Percentiles rank a stretch among this genome's conserved stretches.
Conservation (phyloP, 2,797 vertebrate species). For the Heteromormyrus szaboi region DNA sequence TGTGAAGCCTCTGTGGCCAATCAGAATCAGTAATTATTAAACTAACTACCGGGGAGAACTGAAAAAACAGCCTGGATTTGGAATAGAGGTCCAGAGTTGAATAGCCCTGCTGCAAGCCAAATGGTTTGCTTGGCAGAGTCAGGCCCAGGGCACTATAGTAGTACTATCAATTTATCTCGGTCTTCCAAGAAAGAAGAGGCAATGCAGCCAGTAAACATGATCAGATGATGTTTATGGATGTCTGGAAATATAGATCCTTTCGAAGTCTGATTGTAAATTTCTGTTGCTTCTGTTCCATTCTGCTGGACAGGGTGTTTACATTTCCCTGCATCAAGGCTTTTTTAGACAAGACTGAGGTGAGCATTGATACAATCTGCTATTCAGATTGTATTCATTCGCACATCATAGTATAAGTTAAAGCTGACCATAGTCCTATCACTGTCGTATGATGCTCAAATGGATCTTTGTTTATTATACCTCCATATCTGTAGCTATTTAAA, state of each 20-base stretch:
- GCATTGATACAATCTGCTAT: neutral
- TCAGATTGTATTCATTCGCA: neutral
- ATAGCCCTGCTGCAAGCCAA: neutral
- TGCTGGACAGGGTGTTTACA: constrained; percentile 69
- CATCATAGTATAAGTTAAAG: neutral
- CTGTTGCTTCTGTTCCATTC: neutral
- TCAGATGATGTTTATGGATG: neutral
- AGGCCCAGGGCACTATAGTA: neutral
- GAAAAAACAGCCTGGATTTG: neutral
- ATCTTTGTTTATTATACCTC: neutral
- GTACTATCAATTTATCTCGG: neutral
- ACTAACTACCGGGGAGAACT: neutral
- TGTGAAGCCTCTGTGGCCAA: neutral
- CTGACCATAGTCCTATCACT: neutral
- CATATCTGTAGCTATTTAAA: constrained; percentile 63
- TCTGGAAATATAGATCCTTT: neutral
- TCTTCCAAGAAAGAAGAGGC: neutral
- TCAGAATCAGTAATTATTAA: neutral
- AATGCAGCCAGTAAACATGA: neutral
- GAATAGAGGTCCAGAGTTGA: neutral
- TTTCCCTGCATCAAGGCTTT: constrained; percentile 74
- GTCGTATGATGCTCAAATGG: neutral
- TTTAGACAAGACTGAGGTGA: constrained; percentile 72
- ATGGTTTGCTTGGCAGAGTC: neutral
- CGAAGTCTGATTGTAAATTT: neutral